Conservation (phyloP, 2,888 invertebrate species). For the Lithophane leautieri region DNA sequence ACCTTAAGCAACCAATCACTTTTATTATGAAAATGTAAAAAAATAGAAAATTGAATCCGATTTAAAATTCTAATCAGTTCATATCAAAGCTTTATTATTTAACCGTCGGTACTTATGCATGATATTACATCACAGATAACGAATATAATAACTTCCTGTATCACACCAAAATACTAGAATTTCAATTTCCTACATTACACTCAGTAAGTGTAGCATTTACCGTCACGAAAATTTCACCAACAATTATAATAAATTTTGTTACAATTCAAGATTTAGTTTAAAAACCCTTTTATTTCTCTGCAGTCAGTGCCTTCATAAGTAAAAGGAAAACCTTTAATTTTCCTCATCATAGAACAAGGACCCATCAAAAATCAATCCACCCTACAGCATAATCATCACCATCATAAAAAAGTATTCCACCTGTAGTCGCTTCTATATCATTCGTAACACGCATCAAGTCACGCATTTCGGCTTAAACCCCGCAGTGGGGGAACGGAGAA, state of each 20-base stretch:
- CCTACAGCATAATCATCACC: slow-evolving; percentile 42
- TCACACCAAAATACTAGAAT: neutral
- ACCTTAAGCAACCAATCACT: neutral
- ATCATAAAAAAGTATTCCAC: slow-evolving; percentile 64
- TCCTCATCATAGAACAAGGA: slow-evolving; percentile 11
- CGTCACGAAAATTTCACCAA: slow-evolving; percentile 25
- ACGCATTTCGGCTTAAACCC: slow-evolving; percentile 76
- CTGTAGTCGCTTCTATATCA: slow-evolving; percentile 73
- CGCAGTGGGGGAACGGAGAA: slow-evolving; percentile 83
- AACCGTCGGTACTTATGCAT: neutral
- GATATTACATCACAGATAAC: slow-evolving; percentile 32
- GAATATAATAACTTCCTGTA: slow-evolving; percentile 13
- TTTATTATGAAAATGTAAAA: neutral
- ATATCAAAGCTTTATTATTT: slow-evolving; percentile 12
- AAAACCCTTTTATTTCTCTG: too few relatives aligned
- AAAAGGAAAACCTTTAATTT: neutral
- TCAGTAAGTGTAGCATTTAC: neutral
- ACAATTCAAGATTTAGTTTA: too few relatives aligned
- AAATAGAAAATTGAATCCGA: slow-evolving; percentile 1
- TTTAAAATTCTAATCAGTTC: slow-evolving; percentile 45
- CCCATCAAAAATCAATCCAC: slow-evolving; percentile 29
- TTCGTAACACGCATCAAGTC: slow-evolving; percentile 71
- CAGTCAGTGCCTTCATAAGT: neutral
- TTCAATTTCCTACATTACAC: neutral
- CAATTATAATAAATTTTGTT: neutral